Evolutionary conservation across 1,140 invertebrate genomes (phyloP), one percentile per base, ranked within the genome.

Genomic region (Portunus trituberculatus): DNA sequence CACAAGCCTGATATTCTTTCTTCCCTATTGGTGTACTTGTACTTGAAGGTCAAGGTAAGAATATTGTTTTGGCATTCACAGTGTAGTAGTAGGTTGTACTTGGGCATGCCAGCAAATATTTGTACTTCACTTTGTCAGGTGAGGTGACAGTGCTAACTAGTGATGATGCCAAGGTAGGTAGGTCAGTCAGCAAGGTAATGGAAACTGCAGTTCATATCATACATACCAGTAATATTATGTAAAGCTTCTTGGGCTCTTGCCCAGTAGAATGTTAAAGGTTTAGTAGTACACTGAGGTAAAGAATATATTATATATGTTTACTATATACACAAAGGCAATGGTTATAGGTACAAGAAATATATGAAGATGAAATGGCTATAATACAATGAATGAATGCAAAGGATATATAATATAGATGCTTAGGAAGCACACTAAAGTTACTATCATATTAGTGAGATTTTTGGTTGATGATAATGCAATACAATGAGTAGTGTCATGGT

Each of bases 61-160:
- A 16, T 91, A n/a, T 20, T 91, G 89, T 59, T 76, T 91, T 91
- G 10, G 52, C 52, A 76, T 91, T 76, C 29, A 91, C 31, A 91
- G 52, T 59, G 16, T 59, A 31, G 16, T 59, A 31, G 39, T 39
- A 31, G 67, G 14, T 91, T 91, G 90, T 91, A 91, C 90, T 91
- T 91, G 67, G 52, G 90, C 90, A 91, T 91, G 90, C 67, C 52
- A 91, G 67, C 28, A 91, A 91, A 91, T 91, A 28, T 31, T 91
- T 91, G 90, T 91, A 91, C 90, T 91, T 76, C 52, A 39, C 32
- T 91, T 31, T 76, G 29, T 91, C 59, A 91, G 52, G 90, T 91
- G n/a, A 76, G 59, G 48, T 76, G 90, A 59, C 46, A 48, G 20
- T 59, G 48, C 3, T 76, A 91, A 28, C 29, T 32, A 16, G 16